A percentile compares a stretch with the other conserved stretches of the same genome.
These are phyloP conservation scores for Eudyptes chrysolophus DNA, from an alignment of 2,113 vertebrate genomes.

Conservation along the genomic window DNA sequence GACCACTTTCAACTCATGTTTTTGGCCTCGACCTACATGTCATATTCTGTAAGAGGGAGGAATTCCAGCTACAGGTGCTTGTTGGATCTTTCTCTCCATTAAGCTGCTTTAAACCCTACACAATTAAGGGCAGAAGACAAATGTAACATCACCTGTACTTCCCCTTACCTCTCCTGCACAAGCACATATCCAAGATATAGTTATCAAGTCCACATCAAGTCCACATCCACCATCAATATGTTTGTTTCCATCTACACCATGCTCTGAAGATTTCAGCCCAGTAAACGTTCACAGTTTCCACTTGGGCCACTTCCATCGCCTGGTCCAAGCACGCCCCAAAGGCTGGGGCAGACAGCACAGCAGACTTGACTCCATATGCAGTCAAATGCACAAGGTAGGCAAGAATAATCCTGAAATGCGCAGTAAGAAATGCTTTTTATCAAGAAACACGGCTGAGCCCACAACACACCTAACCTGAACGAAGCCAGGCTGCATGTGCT, in stretches of 20 bases:
- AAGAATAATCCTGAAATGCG: not conserved
- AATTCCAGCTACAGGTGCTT: not conserved
- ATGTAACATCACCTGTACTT: not conserved
- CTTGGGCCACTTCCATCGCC: not conserved
- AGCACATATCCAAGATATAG: not conserved
- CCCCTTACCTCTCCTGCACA: not conserved
- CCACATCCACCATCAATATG: not conserved
- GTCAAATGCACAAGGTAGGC: not conserved
- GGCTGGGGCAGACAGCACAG: not conserved
- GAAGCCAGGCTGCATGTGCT: not conserved
- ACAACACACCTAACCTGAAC: not conserved
- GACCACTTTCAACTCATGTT: not conserved
- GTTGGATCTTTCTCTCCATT: not conserved
- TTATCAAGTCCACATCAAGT: not conserved
- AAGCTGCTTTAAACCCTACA: not conserved
- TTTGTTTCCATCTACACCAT: not conserved
- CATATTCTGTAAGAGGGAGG: not conserved
- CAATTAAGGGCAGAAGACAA: not conserved
- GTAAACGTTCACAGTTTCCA: not conserved
- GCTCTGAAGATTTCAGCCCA: not conserved
- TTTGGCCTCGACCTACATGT: not conserved
- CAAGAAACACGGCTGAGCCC: not conserved
- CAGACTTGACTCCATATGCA: not conserved
- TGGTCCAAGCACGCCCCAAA: not conserved
- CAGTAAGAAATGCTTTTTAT: not conserved